Conservation (phyloP, 2,888 invertebrate species). For the Tipula unca region DNA sequence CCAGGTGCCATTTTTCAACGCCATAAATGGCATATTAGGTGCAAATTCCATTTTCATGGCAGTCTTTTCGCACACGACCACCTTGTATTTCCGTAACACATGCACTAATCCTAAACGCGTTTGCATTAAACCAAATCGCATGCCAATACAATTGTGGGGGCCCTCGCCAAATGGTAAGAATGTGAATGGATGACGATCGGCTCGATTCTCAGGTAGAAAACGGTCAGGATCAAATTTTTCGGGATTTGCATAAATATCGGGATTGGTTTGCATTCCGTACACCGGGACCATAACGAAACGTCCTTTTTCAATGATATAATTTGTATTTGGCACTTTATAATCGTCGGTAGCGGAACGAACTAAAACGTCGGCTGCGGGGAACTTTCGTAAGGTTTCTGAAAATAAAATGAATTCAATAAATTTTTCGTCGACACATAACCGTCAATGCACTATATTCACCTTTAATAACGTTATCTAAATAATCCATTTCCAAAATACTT, state of each 20-base stretch:
- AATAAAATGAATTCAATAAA: too few relatives aligned
- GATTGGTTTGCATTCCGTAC: conserved; percentile 47
- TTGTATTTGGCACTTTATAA: conserved; percentile 36
- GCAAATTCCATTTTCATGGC: conserved; percentile 20
- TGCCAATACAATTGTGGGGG: conserved; percentile 25
- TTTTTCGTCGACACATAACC: not conserved
- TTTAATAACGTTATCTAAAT: conserved; percentile 21
- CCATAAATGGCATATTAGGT: not conserved
- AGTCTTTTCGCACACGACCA: conserved; percentile 27
- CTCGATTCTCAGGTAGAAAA: conserved; percentile 46
- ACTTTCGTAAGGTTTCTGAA: conserved; percentile 43
- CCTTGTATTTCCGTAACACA: conserved; percentile 22
- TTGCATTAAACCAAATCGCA: conserved; percentile 27
- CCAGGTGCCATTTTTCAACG: conserved; percentile 19
- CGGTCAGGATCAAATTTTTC: conserved; percentile 50
- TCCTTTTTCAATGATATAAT: conserved; percentile 42
- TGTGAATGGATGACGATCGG: conserved; percentile 35
- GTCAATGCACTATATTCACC: conserved; percentile 18
- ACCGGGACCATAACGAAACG: conserved; percentile 44
- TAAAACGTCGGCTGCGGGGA: conserved; percentile 39
- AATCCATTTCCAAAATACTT: conserved; percentile 23
- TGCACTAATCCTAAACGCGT: conserved; percentile 20
- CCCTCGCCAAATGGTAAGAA: conserved; percentile 27
- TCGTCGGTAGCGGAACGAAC: conserved; percentile 35
- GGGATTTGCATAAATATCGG: conserved; percentile 48